Evolutionary conservation across 2,888 invertebrate species (phyloP).

Genomic region (Acrobasis consociella): DNA sequence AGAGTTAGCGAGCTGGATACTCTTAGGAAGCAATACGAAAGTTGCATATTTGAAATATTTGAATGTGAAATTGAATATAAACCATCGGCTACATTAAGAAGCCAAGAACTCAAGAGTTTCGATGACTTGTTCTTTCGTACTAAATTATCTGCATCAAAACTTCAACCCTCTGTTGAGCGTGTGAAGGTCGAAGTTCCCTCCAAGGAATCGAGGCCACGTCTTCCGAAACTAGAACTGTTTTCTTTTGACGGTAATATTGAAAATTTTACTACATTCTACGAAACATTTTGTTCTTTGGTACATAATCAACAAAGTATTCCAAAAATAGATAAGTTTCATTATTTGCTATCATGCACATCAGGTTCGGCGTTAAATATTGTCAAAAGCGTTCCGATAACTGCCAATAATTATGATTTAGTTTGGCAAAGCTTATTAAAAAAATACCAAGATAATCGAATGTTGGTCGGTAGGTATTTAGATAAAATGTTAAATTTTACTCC

Average conservation of each 20-base stretch:
- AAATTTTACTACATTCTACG: constrained; percentile 27
- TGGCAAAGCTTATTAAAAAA: constrained; percentile 30
- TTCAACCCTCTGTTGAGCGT: no score
- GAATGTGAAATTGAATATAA: no score
- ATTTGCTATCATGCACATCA: constrained; percentile 24
- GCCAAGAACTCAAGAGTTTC: no score
- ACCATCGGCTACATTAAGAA: no score
- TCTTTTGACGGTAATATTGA: background rate
- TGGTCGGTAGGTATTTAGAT: constrained; percentile 19
- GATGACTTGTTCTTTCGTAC: no score
- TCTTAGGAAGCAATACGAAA: no score
- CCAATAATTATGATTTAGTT: constrained; percentile 27
- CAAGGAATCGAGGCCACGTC: no score
- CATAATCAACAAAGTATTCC: constrained; percentile 25
- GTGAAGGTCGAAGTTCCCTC: no score
- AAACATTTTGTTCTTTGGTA: constrained; percentile 29
- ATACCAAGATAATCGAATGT: constrained; percentile 29
- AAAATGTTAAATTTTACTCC: constrained; percentile 30
- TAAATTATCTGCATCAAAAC: no score
- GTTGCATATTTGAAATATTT: no score
- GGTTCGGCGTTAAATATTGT: constrained; percentile 27
- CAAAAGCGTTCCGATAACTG: constrained; percentile 26
- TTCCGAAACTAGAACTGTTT: no score
- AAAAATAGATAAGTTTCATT: constrained; percentile 27
- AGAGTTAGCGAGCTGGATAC: no score